Evolutionary conservation across 2,888 invertebrate species (phyloP), one percentile per base, ranked within the genome.

Genomic region (Xestobium rufovillosum): DNA sequence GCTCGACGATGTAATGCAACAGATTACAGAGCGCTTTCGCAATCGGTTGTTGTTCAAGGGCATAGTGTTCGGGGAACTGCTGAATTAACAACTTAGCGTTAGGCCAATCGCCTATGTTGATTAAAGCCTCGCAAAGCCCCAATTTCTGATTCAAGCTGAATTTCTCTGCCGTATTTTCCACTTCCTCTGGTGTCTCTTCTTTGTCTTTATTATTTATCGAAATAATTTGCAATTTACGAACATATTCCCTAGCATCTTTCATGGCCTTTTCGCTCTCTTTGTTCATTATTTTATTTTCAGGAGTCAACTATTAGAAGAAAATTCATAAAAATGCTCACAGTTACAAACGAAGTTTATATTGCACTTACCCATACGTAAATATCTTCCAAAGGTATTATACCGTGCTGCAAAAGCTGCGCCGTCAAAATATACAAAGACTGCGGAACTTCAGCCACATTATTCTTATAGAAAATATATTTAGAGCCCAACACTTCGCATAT

Each of bases 401-500:
- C 75, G 66, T 92, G 80, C 65, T 94, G 90, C 34, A 98, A 69
- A 50, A 98, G 75, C 44, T 92, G 68, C 6, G 96, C 95, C 41
- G 92, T 86, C 23, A 97, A 76, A 60, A 81, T 78, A 71, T 91
- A 96, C 31, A 97, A 67, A 1, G 90, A 84, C 32, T 79, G 76
- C 2, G 92, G 91, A 23, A 88, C 85, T 30, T 71, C 68, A 19
- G 73, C 71, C 38, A 77, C 75, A 59, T 74, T 76, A 52, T 80
- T 78, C 35, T 81, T 77, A 48, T 73, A 78, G 57, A 75, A 75
- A 36, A 72, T 71, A 59, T 86, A 83, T 65, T 97, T 96, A 61
- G 96, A 95, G 25, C 94, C 95, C 43, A 98, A 71, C 25, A 97
- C 87, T 68, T 97, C 95, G 51, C 89, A 89, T 47, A 98, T 79